These are phyloP conservation scores for Dromas ardeola DNA, from an alignment of 2,113 vertebrate species.

Conservation along the genomic window DNA sequence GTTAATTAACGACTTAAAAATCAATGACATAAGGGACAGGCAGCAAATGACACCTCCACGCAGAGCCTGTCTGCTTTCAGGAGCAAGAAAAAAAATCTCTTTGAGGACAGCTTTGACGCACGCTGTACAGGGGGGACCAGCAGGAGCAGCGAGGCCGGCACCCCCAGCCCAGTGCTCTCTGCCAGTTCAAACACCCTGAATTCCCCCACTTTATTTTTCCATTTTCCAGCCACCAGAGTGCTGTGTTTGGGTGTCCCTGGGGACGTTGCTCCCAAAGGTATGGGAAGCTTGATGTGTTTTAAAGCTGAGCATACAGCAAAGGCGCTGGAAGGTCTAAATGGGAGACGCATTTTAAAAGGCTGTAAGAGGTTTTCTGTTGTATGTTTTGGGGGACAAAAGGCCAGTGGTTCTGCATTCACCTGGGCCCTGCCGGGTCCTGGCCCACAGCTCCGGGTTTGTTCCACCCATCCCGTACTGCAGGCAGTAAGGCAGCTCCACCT, in stretches of 20 bases:
- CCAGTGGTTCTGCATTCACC: background rate
- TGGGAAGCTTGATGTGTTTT: fast-evolving
- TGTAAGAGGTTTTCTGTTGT: background rate
- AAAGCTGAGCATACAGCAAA: background rate
- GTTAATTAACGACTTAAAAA: slow-evolving; percentile 86
- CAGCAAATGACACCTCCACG: slow-evolving; percentile 81
- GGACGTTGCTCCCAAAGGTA: background rate
- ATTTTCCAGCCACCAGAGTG: background rate
- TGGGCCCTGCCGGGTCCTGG: background rate
- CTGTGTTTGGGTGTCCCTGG: fast-evolving
- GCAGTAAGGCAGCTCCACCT: background rate
- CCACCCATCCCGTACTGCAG: background rate
- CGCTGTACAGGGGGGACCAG: background rate
- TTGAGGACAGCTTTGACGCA: slow-evolving; percentile 36
- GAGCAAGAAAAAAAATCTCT: slow-evolving; percentile 43
- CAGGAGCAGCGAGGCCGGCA: background rate
- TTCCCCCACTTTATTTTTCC: background rate
- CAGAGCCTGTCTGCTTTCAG: slow-evolving; percentile 53
- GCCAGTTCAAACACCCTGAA: slow-evolving; percentile 7
- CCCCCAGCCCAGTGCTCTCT: slow-evolving; percentile 11
- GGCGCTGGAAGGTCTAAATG: background rate
- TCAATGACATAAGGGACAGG: slow-evolving; percentile 83
- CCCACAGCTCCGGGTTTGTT: background rate
- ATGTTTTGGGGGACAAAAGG: background rate
- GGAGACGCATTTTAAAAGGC: background rate